Conservation (phyloP, 2,888 invertebrate genomes). For the Linyphia triangularis region DNA sequence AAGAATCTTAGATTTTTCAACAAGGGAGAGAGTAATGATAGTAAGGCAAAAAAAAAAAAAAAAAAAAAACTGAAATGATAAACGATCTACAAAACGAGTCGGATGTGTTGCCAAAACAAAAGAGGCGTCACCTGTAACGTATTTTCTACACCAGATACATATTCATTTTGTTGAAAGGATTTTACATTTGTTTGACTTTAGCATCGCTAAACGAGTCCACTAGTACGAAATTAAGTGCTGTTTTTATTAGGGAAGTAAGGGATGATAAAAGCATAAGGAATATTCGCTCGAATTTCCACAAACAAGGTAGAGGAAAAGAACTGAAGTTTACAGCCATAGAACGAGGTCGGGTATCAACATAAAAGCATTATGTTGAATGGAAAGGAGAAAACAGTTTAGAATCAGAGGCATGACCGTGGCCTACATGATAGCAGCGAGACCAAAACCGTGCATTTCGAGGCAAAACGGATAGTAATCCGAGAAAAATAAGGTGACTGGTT, state of each 20-base stretch:
- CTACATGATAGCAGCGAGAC: conserved; percentile 11
- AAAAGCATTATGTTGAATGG: conserved; percentile 9
- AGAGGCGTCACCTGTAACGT: neutral
- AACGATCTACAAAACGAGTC: neutral
- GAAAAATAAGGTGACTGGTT: neutral
- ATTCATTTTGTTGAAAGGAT: neutral
- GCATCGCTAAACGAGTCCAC: no score
- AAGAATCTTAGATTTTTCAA: neutral
- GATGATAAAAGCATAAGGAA: neutral
- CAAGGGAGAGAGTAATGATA: neutral
- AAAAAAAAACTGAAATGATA: neutral
- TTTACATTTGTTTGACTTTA: neutral
- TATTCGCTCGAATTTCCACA: neutral
- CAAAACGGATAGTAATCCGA: neutral
- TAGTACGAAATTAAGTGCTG: no score
- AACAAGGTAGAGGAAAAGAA: conserved; percentile 21
- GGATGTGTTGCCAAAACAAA: neutral
- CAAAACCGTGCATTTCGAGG: neutral
- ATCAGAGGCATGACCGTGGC: conserved; percentile 57
- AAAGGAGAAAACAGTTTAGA: neutral
- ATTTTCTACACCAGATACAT: neutral
- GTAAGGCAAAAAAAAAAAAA: no score
- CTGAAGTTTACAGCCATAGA: conserved; percentile 25
- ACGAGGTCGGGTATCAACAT: conserved; percentile 41
- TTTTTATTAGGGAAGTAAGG: conserved; percentile 19